Evolutionary conservation across 2,888 invertebrate genomes (phyloP).

Genomic region (Oxystoma pomonae): DNA sequence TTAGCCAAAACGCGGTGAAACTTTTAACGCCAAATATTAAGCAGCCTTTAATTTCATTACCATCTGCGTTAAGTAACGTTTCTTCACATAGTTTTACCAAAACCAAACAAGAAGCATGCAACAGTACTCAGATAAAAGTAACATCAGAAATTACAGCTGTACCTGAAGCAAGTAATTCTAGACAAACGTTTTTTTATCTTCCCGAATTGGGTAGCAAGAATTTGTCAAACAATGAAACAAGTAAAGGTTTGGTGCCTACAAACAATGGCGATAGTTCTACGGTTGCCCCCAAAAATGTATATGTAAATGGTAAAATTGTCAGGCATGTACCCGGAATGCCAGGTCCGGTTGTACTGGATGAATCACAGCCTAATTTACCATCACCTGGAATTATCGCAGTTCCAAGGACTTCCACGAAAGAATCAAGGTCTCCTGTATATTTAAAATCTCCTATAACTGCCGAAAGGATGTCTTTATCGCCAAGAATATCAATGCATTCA

Average conservation of each 20-base stretch:
- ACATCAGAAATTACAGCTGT: background rate
- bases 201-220: background rate
- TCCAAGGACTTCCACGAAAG: constrained; percentile 21
- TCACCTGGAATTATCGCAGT: constrained; percentile 28
- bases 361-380: constrained; percentile 30
- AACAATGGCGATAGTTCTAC: background rate
- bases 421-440: constrained; percentile 17
- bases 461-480: background rate
- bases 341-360: constrained; percentile 60
- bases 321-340: constrained; percentile 86
- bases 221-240: background rate
- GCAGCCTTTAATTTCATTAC: constrained; percentile 33
- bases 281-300: constrained; percentile 27
- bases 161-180: background rate
- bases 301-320: constrained; percentile 68
- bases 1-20: constrained; percentile 47
- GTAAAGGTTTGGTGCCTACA: background rate
- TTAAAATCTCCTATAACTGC: constrained; percentile 3
- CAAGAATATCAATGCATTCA: constrained; percentile 8
- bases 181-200: background rate
- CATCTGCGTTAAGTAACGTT: background rate
- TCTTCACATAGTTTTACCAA: background rate
- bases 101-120: background rate
- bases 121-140: background rate
- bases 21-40: constrained; percentile 46